Evolutionary conservation across 1,140 invertebrate species (phyloP), one percentile per base, ranked within the genome.

Genomic region (Sycophaga agraensis): DNA sequence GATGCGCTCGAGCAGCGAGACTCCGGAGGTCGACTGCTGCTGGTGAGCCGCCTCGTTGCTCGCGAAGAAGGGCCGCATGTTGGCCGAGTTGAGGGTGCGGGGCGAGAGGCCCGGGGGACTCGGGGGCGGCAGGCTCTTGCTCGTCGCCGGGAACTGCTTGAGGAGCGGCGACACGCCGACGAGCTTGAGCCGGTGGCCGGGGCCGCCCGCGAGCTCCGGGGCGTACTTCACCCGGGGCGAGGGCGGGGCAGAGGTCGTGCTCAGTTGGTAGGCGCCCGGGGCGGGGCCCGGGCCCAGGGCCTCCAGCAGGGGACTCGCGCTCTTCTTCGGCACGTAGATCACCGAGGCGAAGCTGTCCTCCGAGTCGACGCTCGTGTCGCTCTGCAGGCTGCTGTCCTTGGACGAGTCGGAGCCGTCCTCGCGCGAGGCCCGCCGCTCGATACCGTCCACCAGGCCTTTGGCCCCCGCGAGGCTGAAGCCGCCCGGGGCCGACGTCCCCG

Each of bases 331-430:
- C 66, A 94, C 88, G 71, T 89, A 94, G 70, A 95, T 95, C 8
- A 95, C 93, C 46, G 92, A 94, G 31, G 91, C 91, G 73, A 94
- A 93, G 78, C 91, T 93, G 68, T 96, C 93, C 78, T 96, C 92
- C 2, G 91, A 94, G 75, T 96, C 93, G 2, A 96, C 89, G 77
- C 92, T 94, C 0, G 93, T 95, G 69, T 96, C 93, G 76, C 92
- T 94, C 74, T 95, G 93, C 45, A 95, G 82, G 75, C 92, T 94
- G 71, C 91, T 93, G 71, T 95, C 92, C 79, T 95, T 96, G 1
- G 91, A 93, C 0, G 92, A 93, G 72, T 95, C 93, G 0, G 92
- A 94, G 7, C 91, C 91, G 65, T 94, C 92, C 75, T 94, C 92
- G 56, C 87, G 83, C 0, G 89, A 91, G 26, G 86, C 80, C 26